These are phyloP conservation scores for Leucophenga montana DNA, from an alignment of 2,888 invertebrate genomes.

Conservation along the genomic window DNA sequence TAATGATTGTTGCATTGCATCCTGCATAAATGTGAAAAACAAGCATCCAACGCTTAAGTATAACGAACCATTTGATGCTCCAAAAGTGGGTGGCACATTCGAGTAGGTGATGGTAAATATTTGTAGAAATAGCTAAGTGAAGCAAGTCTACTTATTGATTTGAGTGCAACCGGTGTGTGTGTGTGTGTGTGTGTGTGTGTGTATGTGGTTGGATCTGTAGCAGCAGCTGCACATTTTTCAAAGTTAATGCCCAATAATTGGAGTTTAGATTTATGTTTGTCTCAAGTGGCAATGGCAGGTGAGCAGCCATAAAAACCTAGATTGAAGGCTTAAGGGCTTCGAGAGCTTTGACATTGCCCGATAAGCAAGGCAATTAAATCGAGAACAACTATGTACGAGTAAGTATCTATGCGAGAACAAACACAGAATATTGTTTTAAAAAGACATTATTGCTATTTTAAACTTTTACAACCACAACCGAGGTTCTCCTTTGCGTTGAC, in stretches of 20 bases:
- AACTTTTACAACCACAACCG: too few relatives aligned
- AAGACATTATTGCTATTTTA: not conserved
- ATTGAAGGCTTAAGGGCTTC: not conserved
- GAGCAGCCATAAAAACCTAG: too few relatives aligned
- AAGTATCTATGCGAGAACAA: not conserved
- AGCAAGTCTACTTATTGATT: not conserved
- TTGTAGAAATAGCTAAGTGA: not conserved
- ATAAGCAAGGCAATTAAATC: constrained; percentile 3
- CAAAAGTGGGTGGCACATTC: too few relatives aligned
- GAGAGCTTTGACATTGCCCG: not conserved
- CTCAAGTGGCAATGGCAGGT: not conserved
- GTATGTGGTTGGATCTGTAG: not conserved
- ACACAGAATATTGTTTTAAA: not conserved
- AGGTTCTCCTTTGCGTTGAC: not conserved
- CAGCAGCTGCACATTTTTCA: constrained; percentile 23
- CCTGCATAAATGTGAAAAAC: not conserved
- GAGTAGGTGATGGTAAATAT: not conserved
- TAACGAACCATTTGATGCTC: too few relatives aligned
- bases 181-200: too few relatives aligned
- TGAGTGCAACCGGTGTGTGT: not conserved
- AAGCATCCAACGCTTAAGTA: too few relatives aligned
- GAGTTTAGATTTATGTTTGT: constrained; percentile 31
- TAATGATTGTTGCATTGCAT: not conserved
- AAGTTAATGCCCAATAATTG: constrained; percentile 54
- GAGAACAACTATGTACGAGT: not conserved